Base-by-base conservation (phyloP, 2,113 vertebrate species). In the Caranx ignobilis region DNA sequence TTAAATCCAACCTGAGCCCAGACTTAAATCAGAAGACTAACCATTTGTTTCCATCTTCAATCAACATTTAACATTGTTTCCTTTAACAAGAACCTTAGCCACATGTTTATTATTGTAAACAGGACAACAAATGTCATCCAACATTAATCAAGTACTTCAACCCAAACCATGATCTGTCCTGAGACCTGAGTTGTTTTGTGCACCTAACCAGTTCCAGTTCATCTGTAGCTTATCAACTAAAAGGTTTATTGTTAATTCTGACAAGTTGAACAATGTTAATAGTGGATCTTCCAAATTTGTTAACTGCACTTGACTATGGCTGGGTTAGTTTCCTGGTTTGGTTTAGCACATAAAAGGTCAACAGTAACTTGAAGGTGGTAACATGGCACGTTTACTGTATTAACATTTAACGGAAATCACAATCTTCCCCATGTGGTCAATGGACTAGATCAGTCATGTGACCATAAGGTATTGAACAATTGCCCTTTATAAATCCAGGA, bases 401-500 rank as follows among this genome's bases (percentile, higher is more conserved):
- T 70, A 57, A 26, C 50, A 54, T 68, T 50, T 48, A 81, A 65
- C 16, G 9, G n/a, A 71, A 75, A 68, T 12, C 31, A 52, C 15
- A 16, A 8, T 32, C 32, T 71, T 41, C 26, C 75, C 48, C 76
- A 73, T 75, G 72, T 60, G 79, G 56, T 26, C 61, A 34, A 64
- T 16, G 19, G 15, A 64, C 13, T n/a, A n/a, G 39, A 86, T 83
- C 64, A 70, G 56, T 41, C 55, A 35, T 50, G 16, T 11, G 21
- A 63, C 43, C 21, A 45, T 71, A 68, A 55, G 32, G 43, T 41
- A 64, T 16, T 59, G 56, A 73, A 32, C 77, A 82, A 83, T 84
- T 87, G 79, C 54, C 48, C 48, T 59, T 60, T 73, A 71, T 59
- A 69, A 72, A 82, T 55, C 71, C 9, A 34, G 31, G 18, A 56